A percentile compares a stretch with the other conserved stretches of the same genome.
phyloP scores from a whole-genome alignment of 2,888 invertebrate genomes.

The Liodrosophila aerea region DNA sequence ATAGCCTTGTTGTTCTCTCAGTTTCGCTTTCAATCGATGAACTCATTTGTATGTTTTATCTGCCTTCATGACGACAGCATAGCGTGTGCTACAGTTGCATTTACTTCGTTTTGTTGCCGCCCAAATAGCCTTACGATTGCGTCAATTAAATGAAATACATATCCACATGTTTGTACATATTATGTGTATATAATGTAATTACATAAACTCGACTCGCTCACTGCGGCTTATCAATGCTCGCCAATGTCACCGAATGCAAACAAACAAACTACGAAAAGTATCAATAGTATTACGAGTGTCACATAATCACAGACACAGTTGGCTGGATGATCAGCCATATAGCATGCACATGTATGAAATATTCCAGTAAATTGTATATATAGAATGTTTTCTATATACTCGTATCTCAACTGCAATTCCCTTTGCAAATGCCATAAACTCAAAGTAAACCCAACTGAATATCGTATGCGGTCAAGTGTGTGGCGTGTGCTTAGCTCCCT shows the following conservation, averaged over 20 bases:
- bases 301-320: slow-evolving; percentile 15
- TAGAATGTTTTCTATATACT: too few species aligned
- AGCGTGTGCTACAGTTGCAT: slow-evolving; percentile 18
- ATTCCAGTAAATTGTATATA: too few species aligned
- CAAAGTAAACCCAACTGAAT: too few species aligned
- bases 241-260: slow-evolving; percentile 57
- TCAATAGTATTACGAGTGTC: slow-evolving; percentile 20
- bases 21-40: too few species aligned
- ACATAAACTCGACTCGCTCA: slow-evolving; percentile 36
- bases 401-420: too few species aligned
- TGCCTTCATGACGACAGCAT: slow-evolving; percentile 7
- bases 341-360: too few species aligned
- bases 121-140: slow-evolving; percentile 67
- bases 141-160: slow-evolving; percentile 64
- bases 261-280: slow-evolving; percentile 21
- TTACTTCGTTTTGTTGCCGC: slow-evolving; percentile 42
- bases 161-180: slow-evolving; percentile 15
- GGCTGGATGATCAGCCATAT: slow-evolving; percentile 5
- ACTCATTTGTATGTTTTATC: not conserved
- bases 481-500: slow-evolving; percentile 7
- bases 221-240: slow-evolving; percentile 56
- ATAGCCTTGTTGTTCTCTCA: not conserved
- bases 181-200: slow-evolving; percentile 55
- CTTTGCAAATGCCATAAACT: too few species aligned
- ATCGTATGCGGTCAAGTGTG: too few species aligned